Conservation (phyloP, 64 coral and sea anemone genomes). For the Pocillopora damicornis region DNA sequence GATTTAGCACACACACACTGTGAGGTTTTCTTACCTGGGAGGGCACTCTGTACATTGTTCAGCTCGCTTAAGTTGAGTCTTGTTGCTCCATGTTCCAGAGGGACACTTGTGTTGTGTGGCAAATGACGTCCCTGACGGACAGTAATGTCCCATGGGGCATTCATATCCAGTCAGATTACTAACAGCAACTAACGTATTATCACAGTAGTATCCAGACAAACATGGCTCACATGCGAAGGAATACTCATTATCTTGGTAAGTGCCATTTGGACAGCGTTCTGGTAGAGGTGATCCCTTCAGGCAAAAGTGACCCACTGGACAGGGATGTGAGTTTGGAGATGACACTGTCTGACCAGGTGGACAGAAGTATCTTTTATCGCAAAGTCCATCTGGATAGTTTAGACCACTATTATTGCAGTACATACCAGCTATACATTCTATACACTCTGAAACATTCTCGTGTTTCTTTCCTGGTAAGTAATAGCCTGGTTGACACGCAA, state of each 20-base stretch:
- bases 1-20: too few species aligned
- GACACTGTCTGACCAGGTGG: conserved; percentile 73
- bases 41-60: conserved; percentile 78
- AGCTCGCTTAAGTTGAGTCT: conserved; percentile 56
- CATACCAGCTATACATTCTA: conserved; percentile 71
- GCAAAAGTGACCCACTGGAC: conserved; percentile 81
- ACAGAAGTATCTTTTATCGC: conserved; percentile 83
- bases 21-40: conserved; percentile 54
- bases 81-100: conserved; percentile 93
- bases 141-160: conserved; percentile 87
- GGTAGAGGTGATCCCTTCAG: conserved; percentile 54
- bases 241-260: conserved; percentile 76
- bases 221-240: conserved; percentile 64
- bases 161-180: conserved; percentile 43
- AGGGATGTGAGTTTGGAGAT: conserved; percentile 61
- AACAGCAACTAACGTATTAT: conserved; percentile 63
- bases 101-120: conserved; percentile 83
- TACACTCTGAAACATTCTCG: conserved; percentile 70
- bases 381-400: conserved; percentile 48
- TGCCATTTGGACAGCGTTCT: conserved; percentile 82
- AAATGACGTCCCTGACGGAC: conserved; percentile 79
- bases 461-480: conserved; percentile 74
- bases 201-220: conserved; percentile 82
- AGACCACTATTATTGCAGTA: conserved; percentile 91
- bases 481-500: conserved; percentile 69